Base-by-base conservation (phyloP, 2,888 invertebrate species). In the Scotopteryx bipunctaria region DNA sequence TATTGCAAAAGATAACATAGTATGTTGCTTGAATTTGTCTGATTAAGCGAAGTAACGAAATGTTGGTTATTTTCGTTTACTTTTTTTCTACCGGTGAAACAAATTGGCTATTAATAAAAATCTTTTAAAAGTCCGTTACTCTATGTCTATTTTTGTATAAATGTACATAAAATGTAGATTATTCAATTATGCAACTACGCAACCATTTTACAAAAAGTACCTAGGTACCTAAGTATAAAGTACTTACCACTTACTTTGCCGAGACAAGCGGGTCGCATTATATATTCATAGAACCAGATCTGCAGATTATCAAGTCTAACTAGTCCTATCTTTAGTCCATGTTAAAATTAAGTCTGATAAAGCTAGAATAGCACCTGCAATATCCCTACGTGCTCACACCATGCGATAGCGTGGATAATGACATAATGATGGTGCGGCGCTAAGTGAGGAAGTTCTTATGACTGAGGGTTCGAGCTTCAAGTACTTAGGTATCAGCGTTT, bases 211-310 rank as follows among this genome's bases (percentile, higher is more conserved):
- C n/a, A 15, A 38, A 25, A 38, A 23, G 14, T 15, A 3, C 8
- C 13, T 25, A 38, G n/a, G 14, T 17, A 27, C 27, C 9, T 2
- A 19, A 0, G 27, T 23, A 23, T 11, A 9, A 16, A 25, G 21
- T 13, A 41, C 27, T 27, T 35, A 27, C 13, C 41, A 49, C 36
- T 36, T 42, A 48, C 48, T 42, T 29, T 29, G 27, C 19, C 15
- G 23, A 23, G 29, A 42, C 36, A 31, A 31, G 14, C 31, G 31
- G 13, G 31, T 36, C 29, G 42, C 33, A 17, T 44, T 54, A 40
- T 38, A 47, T 54, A 54, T 54, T 48, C 53, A 54, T 44, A 5
- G 31, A 44, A 48, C 43, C 21, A 35, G 47, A 44, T 48, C 43
- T 13, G 36, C 49, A 49, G 37, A 25, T 50, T 53, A 59, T 52